Evolutionary conservation across 2,888 invertebrate genomes (phyloP), one percentile per base, ranked within the genome.

Genomic region (Clistopyga incitator): DNA sequence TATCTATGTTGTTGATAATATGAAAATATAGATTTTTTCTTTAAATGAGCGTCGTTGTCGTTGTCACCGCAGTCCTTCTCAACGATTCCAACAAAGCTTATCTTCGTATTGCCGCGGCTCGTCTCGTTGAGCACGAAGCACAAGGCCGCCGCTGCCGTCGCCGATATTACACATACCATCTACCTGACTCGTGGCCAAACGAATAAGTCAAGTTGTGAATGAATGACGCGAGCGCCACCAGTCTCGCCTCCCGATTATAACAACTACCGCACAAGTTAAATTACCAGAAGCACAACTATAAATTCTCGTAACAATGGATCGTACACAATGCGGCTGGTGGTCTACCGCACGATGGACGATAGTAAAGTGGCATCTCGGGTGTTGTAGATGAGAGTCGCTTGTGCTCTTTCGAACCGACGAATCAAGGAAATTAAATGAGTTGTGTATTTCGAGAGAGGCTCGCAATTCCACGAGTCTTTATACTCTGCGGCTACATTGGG

Each of bases 191-290:
- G 54, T 67, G 56, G 76, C 67, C 42, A 52, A 42, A 65, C 64
- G 65, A 64, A 76, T 29, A 72, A 77, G 77, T 72, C 77, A 72
- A 72, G 18, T 61, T 25, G 71, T 50, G 34, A 10, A 67, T 81
- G 77, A 81, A 81, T 81, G 81, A 67, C 72, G 56, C 81, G 65
- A 65, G 67, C 64, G 23, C 47, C 47, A n/a, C 47, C 42, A 23
- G 20, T 52, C 74, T 54, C 45, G 77, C 52, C 77, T 68, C 50
- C 42, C 25, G 38, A 67, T 42, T 4, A 6, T 4, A 8, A 34
- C 8, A 54, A 67, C 64, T 61, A 50, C 70, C 47, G 71, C 42
- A 50, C 65, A 72, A 42, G 72, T 56, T 34, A 25, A 77, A 64
- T 11, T 25, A 23, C 47, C 75, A 76, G 70, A 76, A 75, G 77